Evolutionary conservation across 2,113 vertebrate species (phyloP), one percentile per base, ranked within the genome.

Genomic region (Cichladusa arquata): DNA sequence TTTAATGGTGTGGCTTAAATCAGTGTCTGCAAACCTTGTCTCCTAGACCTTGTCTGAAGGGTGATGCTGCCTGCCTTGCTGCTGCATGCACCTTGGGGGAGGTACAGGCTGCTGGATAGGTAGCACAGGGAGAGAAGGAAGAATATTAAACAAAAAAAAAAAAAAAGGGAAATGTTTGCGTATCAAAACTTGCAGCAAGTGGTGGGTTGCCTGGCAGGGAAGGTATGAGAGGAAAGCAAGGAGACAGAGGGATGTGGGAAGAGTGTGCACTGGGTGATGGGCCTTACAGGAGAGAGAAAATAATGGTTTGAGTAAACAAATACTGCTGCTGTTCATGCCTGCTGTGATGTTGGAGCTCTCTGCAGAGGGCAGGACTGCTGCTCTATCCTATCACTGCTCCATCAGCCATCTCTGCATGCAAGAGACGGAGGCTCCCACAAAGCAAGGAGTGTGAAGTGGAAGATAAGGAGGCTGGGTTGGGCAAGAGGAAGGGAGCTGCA

Each of bases 381-480:
- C 57, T 90, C n/a, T 54, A 1, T 76, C 84, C 44, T 86, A 25
- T 77, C 33, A 1, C 4, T 14, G 42, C 25, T 77, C 66, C 67
- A 71, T 92, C 93, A 58, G 87, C 79, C 29, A 1, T 60, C 58
- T 42, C 76, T 91, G 78, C 70, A 1, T 36, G 42, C 34, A 33
- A 72, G 57, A 81, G 66, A 17, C 31, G 28, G 73, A 65, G 61
- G 56, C 53, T 93, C 81, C 61, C 36, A 44, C 33, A 23, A 9
- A 70, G 50, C 69, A 79, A 44, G 56, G 85, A 74, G 83, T 79
- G 73, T 89, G 94, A 90, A 91, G 40, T 42, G 72, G 66, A 51
- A 95, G 93, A 93, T 95, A 94, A 97, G 86, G 80, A 76, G 77
- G 19, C 47, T 72, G 64, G 28, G 88, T 50, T 90, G 8, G 57